Base-by-base conservation (phyloP, 1,140 invertebrate genomes). In the Apis laboriosa region DNA sequence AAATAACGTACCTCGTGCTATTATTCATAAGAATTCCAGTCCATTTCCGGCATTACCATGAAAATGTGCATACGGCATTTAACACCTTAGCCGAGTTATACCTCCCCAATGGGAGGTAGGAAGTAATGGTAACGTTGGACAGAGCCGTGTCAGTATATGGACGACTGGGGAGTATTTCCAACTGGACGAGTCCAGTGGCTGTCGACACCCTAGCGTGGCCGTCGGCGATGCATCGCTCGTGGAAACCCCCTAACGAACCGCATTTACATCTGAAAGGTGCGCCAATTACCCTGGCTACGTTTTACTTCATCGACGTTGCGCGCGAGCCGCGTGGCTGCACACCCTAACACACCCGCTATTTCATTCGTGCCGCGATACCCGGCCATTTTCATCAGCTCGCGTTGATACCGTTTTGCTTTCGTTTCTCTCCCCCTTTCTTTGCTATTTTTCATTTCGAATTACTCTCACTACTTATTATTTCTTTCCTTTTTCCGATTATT, bases 201-300 rank as follows among this genome's bases (percentile, higher is more conserved):
- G 73, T 75, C 81, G 66, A 79, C 78, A 70, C 80, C 72, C 63
- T 56, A 51, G 68, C 64, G 53, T 80, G 74, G 72, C 84, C 77
- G 83, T 85, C 74, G 86, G 80, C 82, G 80, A 80, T 87, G 89
- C 86, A 86, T 88, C 85, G 84, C 77, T 74, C 72, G 79, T 90
- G 77, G 85, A 82, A 85, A 84, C 86, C 88, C 90, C 83, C 90
- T 92, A 92, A 92, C 91, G 91, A 92, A 91, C 91, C 91, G 86
- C 90, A 92, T 92, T 92, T 92, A 92, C 91, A 92, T 92, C 88
- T 92, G 91, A 92, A 92, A 92, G 91, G 90, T 89, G 83, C 83
- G 86, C 90, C 91, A 92, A 92, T 92, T 92, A 92, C 90, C 85
- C 64, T 61, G 84, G 86, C 66, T 85, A 83, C 90, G 86, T 92